phyloP scores from a whole-genome alignment of 2,888 invertebrate genomes.

The Ceriagrion tenellum region DNA sequence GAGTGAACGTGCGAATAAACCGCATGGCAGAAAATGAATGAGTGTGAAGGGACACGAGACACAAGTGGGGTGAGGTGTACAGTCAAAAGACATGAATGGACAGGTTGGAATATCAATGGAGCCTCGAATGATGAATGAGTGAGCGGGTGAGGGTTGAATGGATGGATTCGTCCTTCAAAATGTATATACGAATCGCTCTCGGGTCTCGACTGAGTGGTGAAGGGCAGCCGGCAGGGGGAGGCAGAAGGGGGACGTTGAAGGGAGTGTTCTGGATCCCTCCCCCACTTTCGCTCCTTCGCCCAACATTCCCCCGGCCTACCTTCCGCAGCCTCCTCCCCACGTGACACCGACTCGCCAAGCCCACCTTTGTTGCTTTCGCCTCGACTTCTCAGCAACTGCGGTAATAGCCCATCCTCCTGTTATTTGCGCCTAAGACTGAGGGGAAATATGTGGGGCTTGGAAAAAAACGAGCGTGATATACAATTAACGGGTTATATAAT shows the following conservation, averaged over 20 bases:
- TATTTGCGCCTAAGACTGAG: neutral
- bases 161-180: slow-evolving; percentile 35
- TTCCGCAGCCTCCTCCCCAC: neutral
- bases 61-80: neutral
- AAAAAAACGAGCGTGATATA: no score
- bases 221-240: neutral
- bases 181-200: slow-evolving; percentile 21
- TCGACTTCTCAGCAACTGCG: neutral
- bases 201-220: neutral
- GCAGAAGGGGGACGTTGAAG: neutral
- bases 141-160: neutral
- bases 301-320: neutral
- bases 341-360: neutral
- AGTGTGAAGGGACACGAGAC: neutral
- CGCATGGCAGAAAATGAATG: neutral
- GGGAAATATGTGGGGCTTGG: neutral
- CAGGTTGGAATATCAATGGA: neutral
- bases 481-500: no score
- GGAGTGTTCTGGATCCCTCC: neutral
- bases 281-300: neutral
- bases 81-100: neutral
- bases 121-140: neutral
- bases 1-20: neutral
- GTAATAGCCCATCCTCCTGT: neutral
- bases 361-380: neutral